Evolutionary conservation across 1,140 invertebrate species (phyloP).

Genomic region (Drosophila parvula): DNA sequence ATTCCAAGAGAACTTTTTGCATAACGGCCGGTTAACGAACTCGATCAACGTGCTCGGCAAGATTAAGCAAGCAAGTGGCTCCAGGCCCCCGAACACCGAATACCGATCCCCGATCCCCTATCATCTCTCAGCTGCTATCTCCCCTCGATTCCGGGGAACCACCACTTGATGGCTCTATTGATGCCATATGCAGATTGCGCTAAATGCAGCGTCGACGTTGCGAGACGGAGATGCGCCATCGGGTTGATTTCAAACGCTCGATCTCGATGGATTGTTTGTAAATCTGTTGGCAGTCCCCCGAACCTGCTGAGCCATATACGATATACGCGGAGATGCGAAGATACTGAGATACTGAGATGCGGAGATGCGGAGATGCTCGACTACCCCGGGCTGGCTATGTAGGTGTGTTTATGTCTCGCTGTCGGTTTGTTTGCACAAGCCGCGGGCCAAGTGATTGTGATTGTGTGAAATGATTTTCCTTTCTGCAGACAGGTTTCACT

Average conservation of each 20-base stretch:
- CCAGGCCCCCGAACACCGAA: background rate
- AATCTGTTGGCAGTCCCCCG: slow-evolving; percentile 62
- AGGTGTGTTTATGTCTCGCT: slow-evolving; percentile 56
- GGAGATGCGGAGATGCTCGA: slow-evolving; percentile 1
- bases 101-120: background rate
- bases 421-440: slow-evolving; percentile 73
- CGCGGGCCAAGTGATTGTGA: slow-evolving; percentile 61
- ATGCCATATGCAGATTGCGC: slow-evolving; percentile 59
- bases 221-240: slow-evolving; percentile 55
- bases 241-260: slow-evolving; percentile 49
- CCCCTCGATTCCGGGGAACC: slow-evolving; percentile 25
- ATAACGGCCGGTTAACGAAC: slow-evolving; percentile 77
- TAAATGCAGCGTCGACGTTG: slow-evolving; percentile 54
- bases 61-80: slow-evolving; percentile 57
- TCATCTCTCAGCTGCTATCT: background rate
- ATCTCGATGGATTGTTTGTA: slow-evolving; percentile 68
- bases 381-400: slow-evolving; percentile 19
- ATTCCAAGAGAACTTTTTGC: slow-evolving; percentile 75
- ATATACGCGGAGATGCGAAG: slow-evolving; percentile 26
- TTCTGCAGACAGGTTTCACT: slow-evolving; percentile 79
- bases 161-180: slow-evolving; percentile 64
- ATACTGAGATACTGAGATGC: slow-evolving; percentile 15
- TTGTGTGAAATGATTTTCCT: slow-evolving; percentile 79
- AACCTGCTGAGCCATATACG: slow-evolving; percentile 62
- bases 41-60: slow-evolving; percentile 59